Percentiles rank a stretch among this genome's conserved stretches.
These are phyloP conservation scores for Hipposideros larvatus DNA, from an alignment of 2,797 vertebrate genomes.

Conservation along the genomic window DNA sequence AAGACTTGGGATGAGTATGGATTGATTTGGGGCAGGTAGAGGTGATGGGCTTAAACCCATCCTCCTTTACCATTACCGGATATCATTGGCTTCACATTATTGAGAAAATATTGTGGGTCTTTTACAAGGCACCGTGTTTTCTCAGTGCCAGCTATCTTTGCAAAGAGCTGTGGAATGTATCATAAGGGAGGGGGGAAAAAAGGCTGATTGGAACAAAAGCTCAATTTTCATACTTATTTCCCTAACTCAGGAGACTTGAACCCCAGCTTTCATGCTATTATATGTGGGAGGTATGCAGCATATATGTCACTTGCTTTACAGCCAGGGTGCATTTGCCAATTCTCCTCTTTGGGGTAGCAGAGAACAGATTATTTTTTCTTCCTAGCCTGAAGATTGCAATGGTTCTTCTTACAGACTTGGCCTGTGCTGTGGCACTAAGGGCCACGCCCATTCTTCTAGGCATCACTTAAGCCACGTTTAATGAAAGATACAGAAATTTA, in stretches of 20 bases:
- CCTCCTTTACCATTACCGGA: neutral
- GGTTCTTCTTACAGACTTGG: constrained; percentile 19
- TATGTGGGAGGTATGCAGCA: neutral
- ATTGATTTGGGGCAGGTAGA: neutral
- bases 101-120: neutral
- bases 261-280: neutral
- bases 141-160: neutral
- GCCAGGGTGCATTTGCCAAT: neutral
- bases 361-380: neutral
- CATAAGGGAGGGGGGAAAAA: neutral
- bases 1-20: neutral
- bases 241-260: neutral
- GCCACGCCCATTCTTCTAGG: constrained; percentile 78
- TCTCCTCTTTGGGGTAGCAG: neutral
- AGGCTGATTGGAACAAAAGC: neutral
- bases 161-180: constrained; percentile 12
- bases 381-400: constrained; percentile 59
- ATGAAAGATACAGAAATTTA: constrained; percentile 16
- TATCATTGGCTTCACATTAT: neutral
- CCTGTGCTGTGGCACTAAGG: neutral
- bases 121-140: neutral
- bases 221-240: neutral
- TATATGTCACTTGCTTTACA: neutral
- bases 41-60: neutral
- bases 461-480: neutral